Evolutionary conservation across 2,888 invertebrate species (phyloP).

Genomic region (Dilophus febrilis): DNA sequence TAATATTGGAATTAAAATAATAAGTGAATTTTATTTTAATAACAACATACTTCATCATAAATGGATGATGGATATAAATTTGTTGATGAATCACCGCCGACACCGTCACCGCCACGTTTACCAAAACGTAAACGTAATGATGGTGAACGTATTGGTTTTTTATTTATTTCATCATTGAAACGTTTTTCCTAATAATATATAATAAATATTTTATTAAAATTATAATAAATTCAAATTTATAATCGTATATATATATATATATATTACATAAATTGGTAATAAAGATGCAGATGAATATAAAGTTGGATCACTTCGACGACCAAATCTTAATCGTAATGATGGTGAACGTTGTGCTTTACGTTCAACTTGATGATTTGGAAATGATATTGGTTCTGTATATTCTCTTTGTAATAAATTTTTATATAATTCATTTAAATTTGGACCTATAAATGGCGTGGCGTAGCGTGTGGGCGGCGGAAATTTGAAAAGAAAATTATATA

Average conservation of each 20-base stretch:
- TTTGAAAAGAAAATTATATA: slow-evolving; percentile 1
- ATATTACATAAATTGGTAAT: not conserved
- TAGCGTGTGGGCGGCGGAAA: no score
- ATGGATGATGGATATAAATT: not conserved
- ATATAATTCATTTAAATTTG: slow-evolving; percentile 25
- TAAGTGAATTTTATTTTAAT: no score
- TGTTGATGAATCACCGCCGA: no score
- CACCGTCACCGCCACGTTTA: no score
- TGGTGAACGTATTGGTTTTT: slow-evolving; percentile 54
- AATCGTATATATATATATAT: not conserved
- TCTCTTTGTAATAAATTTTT: slow-evolving; percentile 27
- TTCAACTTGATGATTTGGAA: slow-evolving; percentile 48
- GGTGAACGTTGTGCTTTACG: slow-evolving; percentile 64
- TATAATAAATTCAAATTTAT: slow-evolving; percentile 5
- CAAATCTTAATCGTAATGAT: slow-evolving; percentile 57
- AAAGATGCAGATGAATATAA: slow-evolving; percentile 30
- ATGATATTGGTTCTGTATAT: slow-evolving; percentile 27
- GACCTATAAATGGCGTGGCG: no score
- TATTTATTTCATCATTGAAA: slow-evolving; percentile 39
- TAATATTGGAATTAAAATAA: no score
- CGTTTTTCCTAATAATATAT: slow-evolving; percentile 21
- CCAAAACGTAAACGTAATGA: slow-evolving; percentile 63
- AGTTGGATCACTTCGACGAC: slow-evolving; percentile 53
- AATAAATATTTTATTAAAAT: not conserved
- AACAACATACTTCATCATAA: slow-evolving; percentile 1